Percentiles rank a stretch among this genome's conserved stretches.
Evolutionary conservation across 2,797 vertebrate species (phyloP).

Genomic region (Acipenser ruthenus): DNA sequence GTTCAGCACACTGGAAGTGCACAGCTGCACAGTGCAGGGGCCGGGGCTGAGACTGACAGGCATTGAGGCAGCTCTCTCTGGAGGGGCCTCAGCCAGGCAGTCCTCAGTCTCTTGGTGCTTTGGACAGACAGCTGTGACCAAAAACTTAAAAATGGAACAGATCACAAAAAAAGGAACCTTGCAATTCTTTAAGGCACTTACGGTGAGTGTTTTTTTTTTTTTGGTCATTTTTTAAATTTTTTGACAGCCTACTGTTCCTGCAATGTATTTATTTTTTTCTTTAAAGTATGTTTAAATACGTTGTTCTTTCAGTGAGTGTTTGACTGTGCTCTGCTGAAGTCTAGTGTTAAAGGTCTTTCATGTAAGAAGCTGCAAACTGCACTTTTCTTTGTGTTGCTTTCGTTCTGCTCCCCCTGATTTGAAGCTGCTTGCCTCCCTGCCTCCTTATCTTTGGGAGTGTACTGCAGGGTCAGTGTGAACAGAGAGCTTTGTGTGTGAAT

Average conservation of each 20-base stretch:
- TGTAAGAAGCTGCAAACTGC: not conserved
- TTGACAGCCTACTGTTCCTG: not conserved
- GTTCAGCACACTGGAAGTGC: conserved; percentile 61
- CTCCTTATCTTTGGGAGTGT: conserved; percentile 49
- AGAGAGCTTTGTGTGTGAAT: conserved; percentile 71
- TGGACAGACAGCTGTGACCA: conserved; percentile 60
- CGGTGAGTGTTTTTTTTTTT: conserved; percentile 65
- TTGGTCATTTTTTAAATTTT: not conserved
- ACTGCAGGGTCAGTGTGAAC: conserved; percentile 50
- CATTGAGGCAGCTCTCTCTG: conserved; percentile 56
- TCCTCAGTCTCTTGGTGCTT: conserved; percentile 55
- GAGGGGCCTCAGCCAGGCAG: conserved; percentile 62
- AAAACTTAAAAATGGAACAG: conserved; percentile 67
- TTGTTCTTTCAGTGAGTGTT: conserved; percentile 10
- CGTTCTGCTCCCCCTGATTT: not conserved
- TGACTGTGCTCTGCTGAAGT: conserved; percentile 10
- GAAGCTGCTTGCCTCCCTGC: conserved; percentile 31
- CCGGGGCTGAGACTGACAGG: conserved; percentile 65
- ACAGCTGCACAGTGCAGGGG: conserved; percentile 73
- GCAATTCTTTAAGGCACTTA: conserved; percentile 45
- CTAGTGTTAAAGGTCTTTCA: not conserved
- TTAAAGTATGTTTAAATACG: conserved; percentile 18
- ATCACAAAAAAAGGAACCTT: conserved; percentile 66
- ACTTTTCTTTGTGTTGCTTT: conserved; percentile 1
- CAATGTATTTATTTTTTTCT: conserved; percentile 5